Base-by-base conservation (phyloP, 2,888 invertebrate genomes). In the Patella caerulea region DNA sequence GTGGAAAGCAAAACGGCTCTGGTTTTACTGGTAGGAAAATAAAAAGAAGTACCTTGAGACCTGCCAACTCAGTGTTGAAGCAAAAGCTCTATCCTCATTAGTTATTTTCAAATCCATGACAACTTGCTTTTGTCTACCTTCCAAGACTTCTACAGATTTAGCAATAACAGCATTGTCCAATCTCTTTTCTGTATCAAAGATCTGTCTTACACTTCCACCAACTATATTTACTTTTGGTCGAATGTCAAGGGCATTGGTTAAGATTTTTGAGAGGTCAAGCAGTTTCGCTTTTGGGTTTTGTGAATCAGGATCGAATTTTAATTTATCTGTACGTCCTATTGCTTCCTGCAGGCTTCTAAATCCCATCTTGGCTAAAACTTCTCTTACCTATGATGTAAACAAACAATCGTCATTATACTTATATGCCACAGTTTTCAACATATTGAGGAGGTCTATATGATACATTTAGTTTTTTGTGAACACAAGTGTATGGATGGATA, bases 21-120 rank as follows among this genome's bases (percentile, higher is more conserved):
- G 34, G 34, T 7, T 7, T 45, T 7, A 9, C 9, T 45, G 45
- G 9, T 45, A 45, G 45, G 9, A 45, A 9, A 45, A 45, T 45
- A 9, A 45, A 9, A 45, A 45, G 45, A 45, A 7, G 9, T 92
- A 97, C 97, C 95, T 94, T n/a, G 98, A 97, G 89, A 98, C 97
- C 86, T 96, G 95, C 92, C 98, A 98, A 85, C 97, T 97, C 53
- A 99, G 94, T 0, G 99, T 98, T 1, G 97, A 95, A 0, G 95
- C 96, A 92, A 98, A 99, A 0, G 98, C 96, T 75, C 99, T 94
- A 89, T 97, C 96, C 91, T 96, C 96, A 90, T 99, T 99, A 78
- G 94, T 94, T 85, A 99, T 98, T 76, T 93, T 93, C 94, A 96
- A 94, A 73, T 94, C 93, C 78, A 98, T 94, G 78, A 95, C 94